Conservation (phyloP, 1,140 invertebrate genomes). For the Camponotus vicinus region DNA sequence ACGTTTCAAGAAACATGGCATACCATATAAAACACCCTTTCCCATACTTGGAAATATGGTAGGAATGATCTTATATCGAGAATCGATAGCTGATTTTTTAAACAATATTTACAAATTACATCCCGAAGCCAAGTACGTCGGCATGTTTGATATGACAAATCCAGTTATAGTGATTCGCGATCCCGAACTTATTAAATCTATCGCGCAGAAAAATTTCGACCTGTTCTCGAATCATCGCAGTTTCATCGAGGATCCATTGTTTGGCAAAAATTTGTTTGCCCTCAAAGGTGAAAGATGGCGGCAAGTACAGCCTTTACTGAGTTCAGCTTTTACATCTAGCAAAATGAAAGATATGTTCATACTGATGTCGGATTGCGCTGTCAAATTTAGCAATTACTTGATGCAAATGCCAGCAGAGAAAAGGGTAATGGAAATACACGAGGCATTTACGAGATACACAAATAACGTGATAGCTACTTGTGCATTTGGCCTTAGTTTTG, state of each 20-base stretch:
- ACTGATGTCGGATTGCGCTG: slow-evolving; percentile 64
- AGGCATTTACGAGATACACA: slow-evolving; percentile 30
- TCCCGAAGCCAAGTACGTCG: slow-evolving; percentile 75
- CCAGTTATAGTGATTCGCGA: slow-evolving; percentile 79
- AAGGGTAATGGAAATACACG: neutral
- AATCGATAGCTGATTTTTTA: slow-evolving; percentile 8
- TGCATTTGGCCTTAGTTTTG: slow-evolving; percentile 50
- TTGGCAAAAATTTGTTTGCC: slow-evolving; percentile 76
- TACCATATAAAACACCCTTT: slow-evolving; percentile 26
- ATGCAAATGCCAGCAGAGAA: neutral
- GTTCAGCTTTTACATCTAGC: slow-evolving; percentile 82
- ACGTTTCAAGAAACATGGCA: slow-evolving; percentile 52
- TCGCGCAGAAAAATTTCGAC: slow-evolving; percentile 84
- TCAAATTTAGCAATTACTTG: slow-evolving; percentile 42
- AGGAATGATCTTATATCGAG: neutral
- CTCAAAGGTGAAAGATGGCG: slow-evolving; percentile 81
- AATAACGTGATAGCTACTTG: slow-evolving; percentile 55
- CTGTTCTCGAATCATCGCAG: slow-evolving; percentile 80
- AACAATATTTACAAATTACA: slow-evolving; percentile 37
- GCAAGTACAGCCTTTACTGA: slow-evolving; percentile 78
- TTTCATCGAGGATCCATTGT: slow-evolving; percentile 75
- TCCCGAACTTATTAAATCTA: slow-evolving; percentile 80
- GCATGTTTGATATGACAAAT: slow-evolving; percentile 77
- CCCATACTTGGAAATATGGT: slow-evolving; percentile 68
- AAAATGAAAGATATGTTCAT: slow-evolving; percentile 83